Evolutionary conservation across 2,888 invertebrate species (phyloP).

Genomic region (Branchipolynoe longqiensis): DNA sequence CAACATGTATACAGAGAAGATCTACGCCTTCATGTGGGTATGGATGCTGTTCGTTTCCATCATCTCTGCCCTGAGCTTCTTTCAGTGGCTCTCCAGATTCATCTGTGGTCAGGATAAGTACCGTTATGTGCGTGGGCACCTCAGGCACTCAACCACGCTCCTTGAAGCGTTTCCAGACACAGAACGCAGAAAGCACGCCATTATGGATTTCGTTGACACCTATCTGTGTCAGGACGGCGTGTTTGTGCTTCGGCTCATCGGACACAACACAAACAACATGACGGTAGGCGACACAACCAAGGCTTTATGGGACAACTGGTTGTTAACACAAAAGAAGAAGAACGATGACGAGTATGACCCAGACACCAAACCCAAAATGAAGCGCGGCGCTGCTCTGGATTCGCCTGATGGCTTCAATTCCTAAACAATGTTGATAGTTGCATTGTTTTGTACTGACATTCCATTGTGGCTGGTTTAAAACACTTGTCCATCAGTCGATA

Average conservation of each 20-base stretch:
- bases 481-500: too few relatives aligned
- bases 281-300: constrained; percentile 78
- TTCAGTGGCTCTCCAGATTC: constrained; percentile 16
- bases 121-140: constrained; percentile 76
- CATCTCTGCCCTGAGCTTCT: constrained; percentile 16
- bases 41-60: constrained; percentile 44
- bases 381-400: not conserved
- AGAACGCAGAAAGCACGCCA: not conserved
- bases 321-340: constrained; percentile 44
- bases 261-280: constrained; percentile 80
- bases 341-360: constrained; percentile 28
- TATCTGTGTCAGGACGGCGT: constrained; percentile 80
- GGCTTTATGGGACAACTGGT: constrained; percentile 78
- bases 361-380: not conserved
- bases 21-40: constrained; percentile 41
- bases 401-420: not conserved
- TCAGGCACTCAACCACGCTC: constrained; percentile 47
- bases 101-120: constrained; percentile 58
- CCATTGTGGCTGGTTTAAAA: too few relatives aligned
- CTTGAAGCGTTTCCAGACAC: constrained; percentile 8
- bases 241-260: constrained; percentile 79
- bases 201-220: constrained; percentile 77
- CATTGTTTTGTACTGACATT: too few relatives aligned
- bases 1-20: constrained; percentile 52
- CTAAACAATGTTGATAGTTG: not conserved